Evolutionary conservation across 2,113 vertebrate genomes (phyloP), one percentile per base, ranked within the genome.

Genomic region (Thomomys bottae): DNA sequence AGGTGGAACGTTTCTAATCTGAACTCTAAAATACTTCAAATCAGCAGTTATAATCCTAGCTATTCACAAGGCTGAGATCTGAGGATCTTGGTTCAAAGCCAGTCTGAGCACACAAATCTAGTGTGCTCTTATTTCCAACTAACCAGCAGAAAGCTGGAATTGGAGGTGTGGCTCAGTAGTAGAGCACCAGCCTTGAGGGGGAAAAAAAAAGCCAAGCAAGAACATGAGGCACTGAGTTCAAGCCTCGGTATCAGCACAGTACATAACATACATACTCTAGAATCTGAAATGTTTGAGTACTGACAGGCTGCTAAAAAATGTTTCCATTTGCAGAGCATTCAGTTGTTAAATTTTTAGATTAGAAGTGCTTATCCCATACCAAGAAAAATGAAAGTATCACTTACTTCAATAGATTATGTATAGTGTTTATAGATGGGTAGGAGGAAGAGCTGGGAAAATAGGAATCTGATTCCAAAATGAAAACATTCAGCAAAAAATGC

Each of bases 391-490:
- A 38, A 86, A 61, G 21, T 36, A 28, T 32, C 3, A 2, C 38
- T 80, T 76, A 30, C 28, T 73, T 86, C n/a, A 28, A 3, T 28
- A 28, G 78, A 12, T 66, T 18, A 38, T 23, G 49, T 38, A 54
- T 54, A 54, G 15, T 54, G 49, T 54, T 54, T 34, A 34, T 45
- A 6, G 6, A 15, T n/a, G 2, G 6, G 11, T 9, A 1, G 26
- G 14, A 49, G 28, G 45, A 49, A n/a, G 38, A 4, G 11, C 26
- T 30, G 32, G 54, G 40, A 28, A 42, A 1, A 38, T 9, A 84
- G 38, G 34, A 12, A 54, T 66, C 42, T 72, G 36, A 70, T 94
- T 80, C 82, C 68, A 91, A 87, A 84, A 75, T 80, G 45, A 75
- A 88, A 88, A 90, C 68, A 57, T 1, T 38, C 1, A 45, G 45